Evolutionary conservation across 2,888 invertebrate species (phyloP), one percentile per base, ranked within the genome.

Genomic region (Suillia variegata): DNA sequence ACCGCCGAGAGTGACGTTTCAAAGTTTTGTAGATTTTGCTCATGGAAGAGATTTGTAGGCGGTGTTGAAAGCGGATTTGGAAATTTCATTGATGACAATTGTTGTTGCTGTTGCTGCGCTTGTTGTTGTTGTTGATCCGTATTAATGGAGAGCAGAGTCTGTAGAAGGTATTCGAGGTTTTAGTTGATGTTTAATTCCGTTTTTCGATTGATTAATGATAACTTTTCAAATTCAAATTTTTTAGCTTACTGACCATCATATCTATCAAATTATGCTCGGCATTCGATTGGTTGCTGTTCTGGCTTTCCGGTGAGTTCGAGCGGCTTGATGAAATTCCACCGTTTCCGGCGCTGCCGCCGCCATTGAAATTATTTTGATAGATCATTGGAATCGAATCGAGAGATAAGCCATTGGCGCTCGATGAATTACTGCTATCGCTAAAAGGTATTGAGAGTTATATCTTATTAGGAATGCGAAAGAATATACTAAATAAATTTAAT

Each of bases 221-320:
- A n/a, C n/a, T n/a, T n/a, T n/a, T n/a, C n/a, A n/a, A n/a, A n/a
- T n/a, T n/a, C n/a, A n/a, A n/a, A n/a, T n/a, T n/a, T n/a, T n/a
- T n/a, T n/a, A n/a, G n/a, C n/a, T n/a, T n/a, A 68, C 70, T 71
- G 64, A 81, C 81, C 73, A 81, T 80, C 71, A 81, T 77, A 62
- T 81, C 81, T 57, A 77, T 69, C 2, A 81, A 62, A 66, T 71
- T 79, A n/a, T 73, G 71, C 60, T 78, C 79, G 31, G 67, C 69
- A 61, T 77, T 73, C 20, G 81, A 80, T 59, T 78, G 77, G 63
- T 74, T 78, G 67, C 80, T 81, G 54, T 80, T 78, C 62, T 80
- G 79, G 62, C 80, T 81, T 63, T 80, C 80, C 2, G 81, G 81
- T 1, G 81, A 81, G 63, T 79, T 80, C 2, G 81, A 81, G 31